Evolutionary conservation across 2,888 invertebrate genomes (phyloP).

Genomic region (Ceramica pisi): DNA sequence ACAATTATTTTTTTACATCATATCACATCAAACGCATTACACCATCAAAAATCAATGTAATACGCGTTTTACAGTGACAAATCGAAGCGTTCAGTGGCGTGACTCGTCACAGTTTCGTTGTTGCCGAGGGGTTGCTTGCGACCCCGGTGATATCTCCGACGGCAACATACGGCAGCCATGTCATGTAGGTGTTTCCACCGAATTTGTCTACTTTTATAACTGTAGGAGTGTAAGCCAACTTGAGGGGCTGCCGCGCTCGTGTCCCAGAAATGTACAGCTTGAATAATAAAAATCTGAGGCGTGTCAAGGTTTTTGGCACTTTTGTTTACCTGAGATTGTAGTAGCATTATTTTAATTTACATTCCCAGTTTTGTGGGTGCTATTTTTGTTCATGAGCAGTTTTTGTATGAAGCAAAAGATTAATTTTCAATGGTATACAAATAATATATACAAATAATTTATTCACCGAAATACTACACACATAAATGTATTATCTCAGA

Average conservation of each 20-base stretch:
- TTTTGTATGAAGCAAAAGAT: too few species aligned
- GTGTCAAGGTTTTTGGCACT: slow-evolving; percentile 48
- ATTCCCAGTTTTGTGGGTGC: slow-evolving; percentile 6
- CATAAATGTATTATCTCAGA: too few species aligned
- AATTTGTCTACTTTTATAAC: slow-evolving; percentile 58
- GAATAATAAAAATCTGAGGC: slow-evolving; percentile 44
- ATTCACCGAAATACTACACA: too few species aligned
- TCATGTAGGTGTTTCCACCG: slow-evolving; percentile 67
- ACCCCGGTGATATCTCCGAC: slow-evolving; percentile 84
- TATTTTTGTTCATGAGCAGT: slow-evolving; percentile 1
- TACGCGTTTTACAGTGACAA: slow-evolving; percentile 53
- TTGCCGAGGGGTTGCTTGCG: slow-evolving; percentile 69
- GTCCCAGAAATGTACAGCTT: slow-evolving; percentile 44
- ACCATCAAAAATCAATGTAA: slow-evolving; percentile 50
- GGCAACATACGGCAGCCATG: slow-evolving; percentile 69
- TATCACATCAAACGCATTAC: slow-evolving; percentile 4
- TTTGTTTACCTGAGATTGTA: slow-evolving; percentile 8
- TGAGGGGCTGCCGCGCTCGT: slow-evolving; percentile 33
- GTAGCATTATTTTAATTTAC: slow-evolving; percentile 8
- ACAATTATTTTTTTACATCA: slow-evolving; percentile 23
- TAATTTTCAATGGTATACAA: too few species aligned
- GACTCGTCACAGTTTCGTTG: slow-evolving; percentile 76
- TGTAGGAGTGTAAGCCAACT: slow-evolving; percentile 38
- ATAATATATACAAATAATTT: too few species aligned
- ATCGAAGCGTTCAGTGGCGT: slow-evolving; percentile 70